These are phyloP conservation scores for Cordilura impudica DNA, from an alignment of 2,888 invertebrate genomes.

Conservation along the genomic window DNA sequence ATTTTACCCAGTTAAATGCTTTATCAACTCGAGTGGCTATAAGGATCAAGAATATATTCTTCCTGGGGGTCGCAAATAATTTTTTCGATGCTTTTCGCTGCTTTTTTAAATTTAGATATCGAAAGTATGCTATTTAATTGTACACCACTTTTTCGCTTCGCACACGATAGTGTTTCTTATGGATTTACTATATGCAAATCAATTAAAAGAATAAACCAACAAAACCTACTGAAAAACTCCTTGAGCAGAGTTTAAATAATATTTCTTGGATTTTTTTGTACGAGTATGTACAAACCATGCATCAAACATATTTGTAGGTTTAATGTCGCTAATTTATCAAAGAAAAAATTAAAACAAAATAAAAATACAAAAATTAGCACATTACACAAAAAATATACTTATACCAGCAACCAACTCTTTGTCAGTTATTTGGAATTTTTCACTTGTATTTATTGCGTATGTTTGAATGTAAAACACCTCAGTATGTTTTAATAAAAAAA, in stretches of 20 bases:
- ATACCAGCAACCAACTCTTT: not conserved
- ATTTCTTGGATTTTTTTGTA: slow-evolving; percentile 25
- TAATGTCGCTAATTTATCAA: slow-evolving; percentile 61
- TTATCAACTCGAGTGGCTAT: no score
- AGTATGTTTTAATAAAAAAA: slow-evolving; percentile 16
- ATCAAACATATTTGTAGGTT: slow-evolving; percentile 18
- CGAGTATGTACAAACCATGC: not conserved
- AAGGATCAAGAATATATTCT: no score
- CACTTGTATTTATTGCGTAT: not conserved
- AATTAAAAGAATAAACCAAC: slow-evolving; percentile 59
- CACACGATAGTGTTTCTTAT: slow-evolving; percentile 3
- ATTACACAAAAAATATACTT: slow-evolving; percentile 19
- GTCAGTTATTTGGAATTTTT: slow-evolving; percentile 52
- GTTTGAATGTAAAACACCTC: slow-evolving; percentile 52
- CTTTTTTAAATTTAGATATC: no score
- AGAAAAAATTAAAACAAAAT: slow-evolving; percentile 45
- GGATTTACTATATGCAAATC: slow-evolving; percentile 54
- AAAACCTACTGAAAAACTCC: slow-evolving; percentile 15
- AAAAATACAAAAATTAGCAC: slow-evolving; percentile 50
- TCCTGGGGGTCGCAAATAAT: no score
- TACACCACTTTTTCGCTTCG: not conserved
- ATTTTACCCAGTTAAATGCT: no score
- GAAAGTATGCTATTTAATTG: slow-evolving; percentile 18
- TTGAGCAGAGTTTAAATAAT: slow-evolving; percentile 32
- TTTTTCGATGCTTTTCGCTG: no score